Conservation (phyloP, 2,113 vertebrate genomes). For the Salvelinus namaycush region DNA sequence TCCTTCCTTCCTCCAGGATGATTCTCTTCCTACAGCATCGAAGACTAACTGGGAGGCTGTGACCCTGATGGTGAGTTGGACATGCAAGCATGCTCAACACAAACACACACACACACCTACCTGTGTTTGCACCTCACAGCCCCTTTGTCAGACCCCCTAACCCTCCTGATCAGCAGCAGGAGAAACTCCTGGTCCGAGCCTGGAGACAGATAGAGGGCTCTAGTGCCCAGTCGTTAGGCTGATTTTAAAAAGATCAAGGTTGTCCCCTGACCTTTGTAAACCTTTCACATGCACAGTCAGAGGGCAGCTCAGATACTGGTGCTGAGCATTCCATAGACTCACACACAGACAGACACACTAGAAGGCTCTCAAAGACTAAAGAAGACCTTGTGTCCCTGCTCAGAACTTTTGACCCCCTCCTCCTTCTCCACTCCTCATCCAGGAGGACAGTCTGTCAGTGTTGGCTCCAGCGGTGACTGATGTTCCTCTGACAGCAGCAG, state of each 20-base stretch:
- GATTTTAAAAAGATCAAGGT: too few species aligned
- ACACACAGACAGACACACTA: constrained; percentile 1
- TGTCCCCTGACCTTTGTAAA: too few species aligned
- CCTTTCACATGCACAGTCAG: too few species aligned
- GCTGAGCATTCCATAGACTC: not conserved
- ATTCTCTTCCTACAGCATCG: constrained; percentile 74
- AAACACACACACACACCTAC: not conserved
- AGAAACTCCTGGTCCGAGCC: too few species aligned
- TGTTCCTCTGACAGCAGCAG: constrained; percentile 78
- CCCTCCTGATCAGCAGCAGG: too few species aligned
- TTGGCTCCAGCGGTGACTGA: constrained; percentile 76
- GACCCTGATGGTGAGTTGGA: constrained; percentile 61
- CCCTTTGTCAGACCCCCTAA: too few species aligned
- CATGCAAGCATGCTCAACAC: not conserved
- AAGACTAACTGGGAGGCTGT: constrained; percentile 84
- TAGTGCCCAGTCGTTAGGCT: too few species aligned
- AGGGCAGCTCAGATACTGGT: not conserved
- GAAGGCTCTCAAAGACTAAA: too few species aligned
- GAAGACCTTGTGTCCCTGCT: too few species aligned
- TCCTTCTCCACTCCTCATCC: not conserved
- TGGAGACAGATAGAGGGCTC: too few species aligned
- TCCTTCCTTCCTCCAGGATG: constrained; percentile 69
- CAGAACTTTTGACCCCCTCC: too few species aligned
- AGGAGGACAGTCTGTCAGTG: constrained; percentile 56
- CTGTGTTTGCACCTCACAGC: too few species aligned